These are phyloP conservation scores for Ancistrus triradiatus DNA, from an alignment of 2,113 vertebrate species.

Conservation along the genomic window DNA sequence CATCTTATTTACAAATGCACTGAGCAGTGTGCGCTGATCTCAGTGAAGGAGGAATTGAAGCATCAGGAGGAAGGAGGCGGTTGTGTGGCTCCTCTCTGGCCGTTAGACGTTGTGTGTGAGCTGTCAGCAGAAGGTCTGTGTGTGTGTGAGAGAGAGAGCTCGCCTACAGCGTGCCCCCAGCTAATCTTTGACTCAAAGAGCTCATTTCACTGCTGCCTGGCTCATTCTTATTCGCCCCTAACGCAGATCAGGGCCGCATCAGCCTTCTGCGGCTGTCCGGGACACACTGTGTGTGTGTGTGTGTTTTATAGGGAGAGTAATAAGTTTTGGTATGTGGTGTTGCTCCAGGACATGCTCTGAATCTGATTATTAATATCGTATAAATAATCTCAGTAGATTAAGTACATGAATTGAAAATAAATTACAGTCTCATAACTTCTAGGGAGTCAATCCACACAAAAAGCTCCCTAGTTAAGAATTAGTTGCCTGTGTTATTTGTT, in stretches of 20 bases:
- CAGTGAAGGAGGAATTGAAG: conserved; percentile 46
- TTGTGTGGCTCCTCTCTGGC: conserved; percentile 74
- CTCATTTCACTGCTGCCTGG: conserved; percentile 86
- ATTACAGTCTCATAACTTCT: no score
- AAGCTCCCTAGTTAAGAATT: no score
- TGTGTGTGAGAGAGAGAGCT: conserved; percentile 76
- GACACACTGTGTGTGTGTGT: conserved; percentile 30
- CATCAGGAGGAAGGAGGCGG: conserved; percentile 64
- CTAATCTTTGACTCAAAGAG: conserved; percentile 90
- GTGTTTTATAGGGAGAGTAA: no score
- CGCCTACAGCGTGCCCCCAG: conserved; percentile 89
- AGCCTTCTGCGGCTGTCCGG: conserved; percentile 22
- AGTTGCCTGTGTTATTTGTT: no score
- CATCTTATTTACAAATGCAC: conserved; percentile 69
- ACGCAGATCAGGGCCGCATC: conserved; percentile 37
- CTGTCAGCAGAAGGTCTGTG: conserved; percentile 79
- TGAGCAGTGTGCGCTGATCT: no score
- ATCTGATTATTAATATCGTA: no score
- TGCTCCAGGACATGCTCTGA: no score
- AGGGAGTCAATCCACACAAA: no score
- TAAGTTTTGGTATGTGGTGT: no score
- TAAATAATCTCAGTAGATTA: no score
- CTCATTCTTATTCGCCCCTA: conserved; percentile 85
- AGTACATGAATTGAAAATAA: no score
- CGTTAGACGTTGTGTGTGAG: conserved; percentile 82